Conservation (phyloP, 64 coral and sea anemone genomes). For the Dendrophyllia cribrosa region DNA sequence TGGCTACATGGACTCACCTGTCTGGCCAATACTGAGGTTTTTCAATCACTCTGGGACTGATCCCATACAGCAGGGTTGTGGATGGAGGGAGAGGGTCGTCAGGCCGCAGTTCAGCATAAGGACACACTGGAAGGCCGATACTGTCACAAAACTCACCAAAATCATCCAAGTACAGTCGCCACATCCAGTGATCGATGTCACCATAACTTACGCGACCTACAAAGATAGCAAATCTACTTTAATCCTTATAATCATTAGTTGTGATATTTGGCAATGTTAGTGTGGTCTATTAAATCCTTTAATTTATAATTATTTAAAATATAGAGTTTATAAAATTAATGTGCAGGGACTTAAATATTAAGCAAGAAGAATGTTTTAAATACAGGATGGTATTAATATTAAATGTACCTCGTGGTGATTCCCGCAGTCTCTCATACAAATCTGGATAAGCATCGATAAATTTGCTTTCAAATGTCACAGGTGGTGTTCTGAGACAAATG, state of each 20-base stretch:
- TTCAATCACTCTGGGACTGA: constrained; percentile 81
- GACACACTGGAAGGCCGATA: constrained; percentile 87
- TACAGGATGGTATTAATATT: too few relatives aligned
- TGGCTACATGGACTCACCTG: constrained; percentile 23
- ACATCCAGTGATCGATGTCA: constrained; percentile 97
- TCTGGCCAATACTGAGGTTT: constrained; percentile 84
- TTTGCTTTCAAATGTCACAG: constrained; percentile 89
- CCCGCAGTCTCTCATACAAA: constrained; percentile 65
- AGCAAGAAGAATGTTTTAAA: too few relatives aligned
- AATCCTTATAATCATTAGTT: not conserved
- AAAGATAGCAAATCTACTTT: not conserved
- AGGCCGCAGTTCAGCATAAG: constrained; percentile 72
- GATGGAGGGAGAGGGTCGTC: constrained; percentile 59
- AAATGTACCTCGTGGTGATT: constrained; percentile 57
- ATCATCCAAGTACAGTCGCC: constrained; percentile 86
- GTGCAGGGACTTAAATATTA: too few relatives aligned
- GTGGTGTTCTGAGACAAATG: constrained; percentile 68
- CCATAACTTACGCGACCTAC: constrained; percentile 80
- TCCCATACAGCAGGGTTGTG: constrained; percentile 83
- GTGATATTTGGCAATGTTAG: too few relatives aligned
- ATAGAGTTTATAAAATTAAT: too few relatives aligned
- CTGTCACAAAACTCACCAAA: constrained; percentile 92
- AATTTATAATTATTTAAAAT: too few relatives aligned
- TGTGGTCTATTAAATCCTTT: too few relatives aligned
- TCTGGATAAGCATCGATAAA: constrained; percentile 83